Percentiles rank a stretch among this genome's conserved stretches.
phyloP scores from a whole-genome alignment of 2,113 vertebrate genomes.

The Engraulis encrasicolus region DNA sequence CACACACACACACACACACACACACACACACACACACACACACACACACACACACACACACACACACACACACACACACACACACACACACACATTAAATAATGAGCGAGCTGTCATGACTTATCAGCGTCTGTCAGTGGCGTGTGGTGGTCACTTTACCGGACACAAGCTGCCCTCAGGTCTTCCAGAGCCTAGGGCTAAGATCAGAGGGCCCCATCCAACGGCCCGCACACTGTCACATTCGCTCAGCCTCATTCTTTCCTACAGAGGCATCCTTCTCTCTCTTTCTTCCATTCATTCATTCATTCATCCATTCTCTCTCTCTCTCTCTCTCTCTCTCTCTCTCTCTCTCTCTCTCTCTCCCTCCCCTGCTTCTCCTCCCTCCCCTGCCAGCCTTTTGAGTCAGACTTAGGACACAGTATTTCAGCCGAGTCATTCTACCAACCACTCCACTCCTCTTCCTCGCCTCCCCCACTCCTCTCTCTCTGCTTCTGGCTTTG shows the following conservation, averaged over 20 bases:
- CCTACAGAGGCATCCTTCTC: slow-evolving; percentile 32
- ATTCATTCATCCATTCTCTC: too few relatives aligned
- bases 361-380: too few relatives aligned
- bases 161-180: neutral
- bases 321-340: neutral
- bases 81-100: slow-evolving; percentile 33
- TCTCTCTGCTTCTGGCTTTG: neutral
- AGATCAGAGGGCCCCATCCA: slow-evolving; percentile 31
- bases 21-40: too few relatives aligned
- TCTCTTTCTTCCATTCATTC: too few relatives aligned
- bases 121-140: slow-evolving; percentile 26
- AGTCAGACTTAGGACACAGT: neutral
- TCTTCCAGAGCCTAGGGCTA: slow-evolving; percentile 25
- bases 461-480: neutral
- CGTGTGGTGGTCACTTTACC: slow-evolving; percentile 42
- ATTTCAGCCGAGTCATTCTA: slow-evolving; percentile 11
- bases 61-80: neutral
- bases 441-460: neutral
- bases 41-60: neutral
- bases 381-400: neutral
- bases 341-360: slow-evolving; percentile 49
- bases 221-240: slow-evolving; percentile 41
- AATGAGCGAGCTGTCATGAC: slow-evolving; percentile 45
- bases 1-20: too few relatives aligned
- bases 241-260: slow-evolving; percentile 29